These are phyloP conservation scores for Trachemys scripta DNA, from an alignment of 2,113 vertebrate genomes.

Conservation along the genomic window DNA sequence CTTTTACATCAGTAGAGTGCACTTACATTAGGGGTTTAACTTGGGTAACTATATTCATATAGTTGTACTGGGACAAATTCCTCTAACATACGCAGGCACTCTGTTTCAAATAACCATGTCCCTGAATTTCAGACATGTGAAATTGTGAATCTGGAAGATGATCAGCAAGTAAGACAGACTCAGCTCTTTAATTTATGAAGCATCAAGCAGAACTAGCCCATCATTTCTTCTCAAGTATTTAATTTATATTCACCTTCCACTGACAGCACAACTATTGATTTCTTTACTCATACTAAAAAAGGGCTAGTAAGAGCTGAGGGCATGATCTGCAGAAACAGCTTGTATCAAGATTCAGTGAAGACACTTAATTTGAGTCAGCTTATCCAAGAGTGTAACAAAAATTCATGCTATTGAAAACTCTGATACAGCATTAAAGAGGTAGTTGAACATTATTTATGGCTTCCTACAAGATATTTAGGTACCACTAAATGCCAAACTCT, in stretches of 20 bases:
- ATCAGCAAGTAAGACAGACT: neutral
- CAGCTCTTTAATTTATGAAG: neutral
- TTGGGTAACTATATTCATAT: neutral
- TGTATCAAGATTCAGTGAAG: conserved; percentile 16
- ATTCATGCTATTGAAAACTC: neutral
- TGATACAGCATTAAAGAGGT: neutral
- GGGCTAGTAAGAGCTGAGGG: conserved; percentile 3
- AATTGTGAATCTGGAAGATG: neutral
- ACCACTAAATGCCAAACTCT: neutral
- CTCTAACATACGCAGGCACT: neutral
- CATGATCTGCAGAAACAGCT: neutral
- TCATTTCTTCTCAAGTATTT: neutral
- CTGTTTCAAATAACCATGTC: conserved; percentile 7
- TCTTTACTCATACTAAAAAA: conserved; percentile 46
- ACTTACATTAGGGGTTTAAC: neutral
- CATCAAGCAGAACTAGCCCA: neutral
- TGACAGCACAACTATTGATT: conserved; percentile 15
- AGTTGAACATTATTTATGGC: neutral
- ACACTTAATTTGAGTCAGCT: conserved; percentile 21
- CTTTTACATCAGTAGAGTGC: neutral
- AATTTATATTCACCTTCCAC: neutral
- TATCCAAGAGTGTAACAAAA: neutral
- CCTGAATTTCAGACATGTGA: neutral
- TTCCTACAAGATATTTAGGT: neutral
- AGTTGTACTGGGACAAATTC: neutral